Evolutionary conservation across 1,140 invertebrate species (phyloP), one percentile per base, ranked within the genome.

Genomic region (Drosophila yakuba): DNA sequence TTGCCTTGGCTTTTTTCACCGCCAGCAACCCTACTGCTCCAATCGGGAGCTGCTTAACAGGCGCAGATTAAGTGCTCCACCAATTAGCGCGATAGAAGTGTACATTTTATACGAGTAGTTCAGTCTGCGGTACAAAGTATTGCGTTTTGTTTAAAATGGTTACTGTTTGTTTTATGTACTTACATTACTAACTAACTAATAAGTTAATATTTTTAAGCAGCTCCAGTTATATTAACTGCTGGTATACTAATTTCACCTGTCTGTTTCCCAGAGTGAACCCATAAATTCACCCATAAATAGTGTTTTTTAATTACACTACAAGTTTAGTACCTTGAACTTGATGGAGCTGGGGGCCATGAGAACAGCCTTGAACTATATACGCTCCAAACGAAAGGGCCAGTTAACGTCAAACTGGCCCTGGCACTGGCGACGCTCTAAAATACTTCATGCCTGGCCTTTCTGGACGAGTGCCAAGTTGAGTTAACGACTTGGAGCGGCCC

Each of bases 1-100:
- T 85, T 81, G 81, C 74, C 78, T 71, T 86, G 78, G 57, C 67
- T 63, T 86, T 74, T 59, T 86, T 58, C 57, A 45, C 56, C 48
- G 50, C 51, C 23, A 73, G 43, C 52, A 73, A 62, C 77, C 73
- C 62, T 84, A 55, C 81, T 84, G 63, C 56, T 57, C 23, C 23
- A 50, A 47, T 23, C 45, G 43, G 57, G 78, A 69, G 41, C 61
- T 60, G 58, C 55, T 63, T 88, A 88, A 85, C 82, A 86, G 82
- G 82, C 71, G 78, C 68, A 67, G 50, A 62, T 41, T 66, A 43
- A 60, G 23, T 39, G 62, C 23, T 14, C 32, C 10, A 35, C 12
- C 32, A 59, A 23, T 12, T 48, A 25, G 25, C 25, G 25, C 25
- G 4, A 25, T 25, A 28, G n/a, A 25, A 4, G 5, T 32, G 7